phyloP scores from a whole-genome alignment of 2,113 vertebrate species.

The Myrmecophaga tridactyla region DNA sequence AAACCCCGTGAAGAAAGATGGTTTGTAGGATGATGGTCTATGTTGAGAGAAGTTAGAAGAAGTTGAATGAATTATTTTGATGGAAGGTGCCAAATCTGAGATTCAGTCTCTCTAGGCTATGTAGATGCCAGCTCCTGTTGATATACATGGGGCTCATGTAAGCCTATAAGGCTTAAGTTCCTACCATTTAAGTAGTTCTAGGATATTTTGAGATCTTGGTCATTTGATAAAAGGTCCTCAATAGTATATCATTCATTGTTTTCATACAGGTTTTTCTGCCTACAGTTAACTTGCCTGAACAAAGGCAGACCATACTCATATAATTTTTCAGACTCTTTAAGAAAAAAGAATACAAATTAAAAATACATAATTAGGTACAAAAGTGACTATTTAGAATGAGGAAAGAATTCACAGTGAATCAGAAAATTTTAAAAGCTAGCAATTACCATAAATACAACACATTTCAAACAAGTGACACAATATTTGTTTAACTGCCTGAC shows the following conservation, averaged over 20 bases:
- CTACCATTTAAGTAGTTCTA: background rate
- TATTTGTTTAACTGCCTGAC: background rate
- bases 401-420: background rate
- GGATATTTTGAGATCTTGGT: background rate
- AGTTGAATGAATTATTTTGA: background rate
- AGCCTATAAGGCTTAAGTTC: background rate
- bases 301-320: background rate
- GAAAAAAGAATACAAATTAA: background rate
- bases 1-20: background rate
- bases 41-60: background rate
- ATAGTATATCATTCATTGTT: background rate
- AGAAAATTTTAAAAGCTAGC: background rate
- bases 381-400: background rate
- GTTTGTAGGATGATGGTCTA: background rate
- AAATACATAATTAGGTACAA: background rate
- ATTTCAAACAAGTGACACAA: background rate
- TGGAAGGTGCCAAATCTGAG: background rate
- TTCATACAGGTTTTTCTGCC: background rate
- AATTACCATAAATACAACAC: background rate
- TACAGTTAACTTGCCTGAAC: background rate
- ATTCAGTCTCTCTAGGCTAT: background rate
- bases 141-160: background rate
- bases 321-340: slow-evolving; percentile 9
- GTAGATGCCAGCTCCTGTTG: background rate
- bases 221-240: background rate